Evolutionary conservation across 1,140 invertebrate genomes (phyloP).

Genomic region (Drosophila athabasca): DNA sequence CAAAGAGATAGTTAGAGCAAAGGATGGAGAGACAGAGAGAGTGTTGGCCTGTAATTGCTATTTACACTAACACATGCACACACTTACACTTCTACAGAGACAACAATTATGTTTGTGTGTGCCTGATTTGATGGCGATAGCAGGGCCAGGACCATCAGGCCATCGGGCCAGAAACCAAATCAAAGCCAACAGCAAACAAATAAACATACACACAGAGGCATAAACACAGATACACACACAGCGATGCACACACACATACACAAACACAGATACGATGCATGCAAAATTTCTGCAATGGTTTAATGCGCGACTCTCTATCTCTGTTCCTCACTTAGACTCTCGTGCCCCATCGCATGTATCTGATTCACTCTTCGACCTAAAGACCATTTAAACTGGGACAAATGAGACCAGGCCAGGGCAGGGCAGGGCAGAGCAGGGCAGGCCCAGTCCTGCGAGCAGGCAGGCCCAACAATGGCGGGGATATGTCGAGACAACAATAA

Average conservation of each 20-base stretch:
- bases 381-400: constrained; percentile 78
- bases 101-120: constrained; percentile 46
- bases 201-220: constrained; percentile 53
- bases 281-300: constrained; percentile 68
- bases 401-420: constrained; percentile 38
- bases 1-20: constrained; percentile 2
- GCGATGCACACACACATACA: neutral
- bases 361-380: constrained; percentile 51
- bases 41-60: constrained; percentile 64
- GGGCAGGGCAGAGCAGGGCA: constrained; percentile 21
- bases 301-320: constrained; percentile 53
- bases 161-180: constrained; percentile 62
- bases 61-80: constrained; percentile 52
- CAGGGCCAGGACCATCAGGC: constrained; percentile 37
- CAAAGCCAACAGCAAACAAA: constrained; percentile 65
- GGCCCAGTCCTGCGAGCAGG: constrained; percentile 27
- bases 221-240: constrained; percentile 8
- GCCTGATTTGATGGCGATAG: constrained; percentile 73
- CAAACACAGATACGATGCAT: constrained; percentile 28
- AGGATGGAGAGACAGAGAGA: neutral
- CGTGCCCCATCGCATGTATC: neutral
- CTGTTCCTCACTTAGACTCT: no score
- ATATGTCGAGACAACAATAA: constrained; percentile 78
- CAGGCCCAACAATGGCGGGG: constrained; percentile 55
- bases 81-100: constrained; percentile 12